Percentiles rank a stretch among this genome's conserved stretches.
phyloP scores from a whole-genome alignment of 53 echinoderm and acorn worm species.

The Arbacia lixula region DNA sequence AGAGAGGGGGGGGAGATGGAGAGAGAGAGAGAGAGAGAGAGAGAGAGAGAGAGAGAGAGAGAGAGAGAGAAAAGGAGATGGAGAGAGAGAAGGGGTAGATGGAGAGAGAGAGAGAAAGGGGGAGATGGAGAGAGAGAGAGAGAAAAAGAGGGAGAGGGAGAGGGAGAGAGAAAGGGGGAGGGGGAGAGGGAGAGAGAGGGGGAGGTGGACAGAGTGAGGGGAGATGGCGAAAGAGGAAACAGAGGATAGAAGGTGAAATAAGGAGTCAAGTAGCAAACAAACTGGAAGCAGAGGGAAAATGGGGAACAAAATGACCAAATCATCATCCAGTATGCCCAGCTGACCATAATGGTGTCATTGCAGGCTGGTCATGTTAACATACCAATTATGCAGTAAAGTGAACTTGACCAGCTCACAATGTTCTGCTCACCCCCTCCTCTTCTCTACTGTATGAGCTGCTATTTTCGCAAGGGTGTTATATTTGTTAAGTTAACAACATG shows the following conservation, averaged over 20 bases:
- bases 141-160: background rate
- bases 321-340: too few relatives aligned
- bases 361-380: too few relatives aligned
- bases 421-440: too few relatives aligned
- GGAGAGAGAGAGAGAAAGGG: constrained; percentile 1
- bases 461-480: too few relatives aligned
- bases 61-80: background rate
- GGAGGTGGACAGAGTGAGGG: background rate
- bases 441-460: too few relatives aligned
- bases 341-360: too few relatives aligned
- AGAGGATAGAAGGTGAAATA: background rate
- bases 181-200: background rate
- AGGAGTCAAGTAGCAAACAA: too few relatives aligned
- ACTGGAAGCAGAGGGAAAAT: too few relatives aligned
- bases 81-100: background rate
- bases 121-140: background rate
- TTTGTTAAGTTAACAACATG: too few relatives aligned
- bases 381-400: too few relatives aligned
- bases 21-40: background rate
- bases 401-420: too few relatives aligned
- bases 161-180: background rate
- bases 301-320: too few relatives aligned
- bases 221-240: background rate
- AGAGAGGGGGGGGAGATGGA: background rate
- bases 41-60: constrained; percentile 3